Evolutionary conservation across 2,797 vertebrate species (phyloP).

Genomic region (Mus caroli): DNA sequence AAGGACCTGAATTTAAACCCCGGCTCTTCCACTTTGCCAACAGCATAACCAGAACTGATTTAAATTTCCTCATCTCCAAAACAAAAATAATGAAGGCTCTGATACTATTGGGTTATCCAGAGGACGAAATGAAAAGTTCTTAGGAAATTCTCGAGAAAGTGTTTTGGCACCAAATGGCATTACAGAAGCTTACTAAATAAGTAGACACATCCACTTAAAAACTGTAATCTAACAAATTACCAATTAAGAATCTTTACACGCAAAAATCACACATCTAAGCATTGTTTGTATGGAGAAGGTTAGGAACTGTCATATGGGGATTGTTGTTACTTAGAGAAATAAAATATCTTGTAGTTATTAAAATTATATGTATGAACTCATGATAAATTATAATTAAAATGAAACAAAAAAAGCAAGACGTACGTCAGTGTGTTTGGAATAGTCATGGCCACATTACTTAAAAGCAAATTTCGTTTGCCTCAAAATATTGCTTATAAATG

Average conservation of each 20-base stretch:
- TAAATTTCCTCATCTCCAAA: slow-evolving; percentile 37
- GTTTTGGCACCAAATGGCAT: neutral
- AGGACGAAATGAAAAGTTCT: slow-evolving; percentile 10
- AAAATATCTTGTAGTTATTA: neutral
- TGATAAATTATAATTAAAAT: slow-evolving; percentile 48
- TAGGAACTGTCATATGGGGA: neutral
- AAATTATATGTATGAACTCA: slow-evolving; percentile 27
- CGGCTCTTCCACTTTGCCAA: neutral
- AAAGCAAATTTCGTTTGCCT: neutral
- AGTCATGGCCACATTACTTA: slow-evolving; percentile 9
- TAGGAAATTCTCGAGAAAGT: neutral
- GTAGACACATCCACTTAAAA: slow-evolving; percentile 34
- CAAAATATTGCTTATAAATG: neutral
- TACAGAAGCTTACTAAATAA: slow-evolving; percentile 31
- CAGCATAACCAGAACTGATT: neutral
- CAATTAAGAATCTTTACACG: neutral
- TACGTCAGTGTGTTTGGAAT: neutral
- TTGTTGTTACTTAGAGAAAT: neutral
- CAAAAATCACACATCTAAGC: neutral
- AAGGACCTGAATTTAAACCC: slow-evolving; percentile 4
- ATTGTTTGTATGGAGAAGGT: slow-evolving; percentile 39
- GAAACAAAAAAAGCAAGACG: slow-evolving; percentile 12
- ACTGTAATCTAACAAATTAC: slow-evolving; percentile 14
- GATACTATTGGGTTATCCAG: neutral
- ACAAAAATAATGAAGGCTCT: neutral